Percentiles rank a stretch among this genome's conserved stretches.
These are phyloP conservation scores for Pteronotus mesoamericanus DNA, from an alignment of 2,797 vertebrate genomes.

Conservation along the genomic window DNA sequence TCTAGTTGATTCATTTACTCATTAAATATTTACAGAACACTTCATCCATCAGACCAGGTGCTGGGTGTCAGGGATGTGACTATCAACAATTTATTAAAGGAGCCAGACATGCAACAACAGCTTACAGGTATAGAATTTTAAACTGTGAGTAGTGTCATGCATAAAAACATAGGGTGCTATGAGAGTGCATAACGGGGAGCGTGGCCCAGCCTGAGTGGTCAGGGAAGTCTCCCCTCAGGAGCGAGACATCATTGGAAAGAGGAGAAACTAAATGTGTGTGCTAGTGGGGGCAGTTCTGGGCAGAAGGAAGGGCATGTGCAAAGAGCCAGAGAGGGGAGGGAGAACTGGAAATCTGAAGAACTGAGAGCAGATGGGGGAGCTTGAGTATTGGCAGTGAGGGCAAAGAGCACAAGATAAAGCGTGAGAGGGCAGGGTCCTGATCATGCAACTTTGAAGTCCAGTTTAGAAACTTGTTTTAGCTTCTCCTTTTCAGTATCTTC, in stretches of 20 bases:
- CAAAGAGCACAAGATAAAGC: neutral
- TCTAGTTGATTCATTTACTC: neutral
- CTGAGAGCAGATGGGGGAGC: neutral
- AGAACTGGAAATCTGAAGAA: neutral
- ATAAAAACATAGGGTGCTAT: neutral
- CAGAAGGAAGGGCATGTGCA: neutral
- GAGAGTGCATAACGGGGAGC: neutral
- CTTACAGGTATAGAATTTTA: neutral
- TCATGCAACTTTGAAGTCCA: neutral
- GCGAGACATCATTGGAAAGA: neutral
- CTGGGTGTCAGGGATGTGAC: neutral
- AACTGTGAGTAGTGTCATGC: neutral
- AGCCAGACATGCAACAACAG: neutral
- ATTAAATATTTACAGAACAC: neutral
- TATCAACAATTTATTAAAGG: neutral
- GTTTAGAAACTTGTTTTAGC: neutral
- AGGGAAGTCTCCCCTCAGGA: neutral
- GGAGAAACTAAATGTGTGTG: neutral
- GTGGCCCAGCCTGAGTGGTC: neutral
- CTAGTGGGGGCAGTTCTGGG: neutral
- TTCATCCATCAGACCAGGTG: neutral
- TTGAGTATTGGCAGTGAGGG: neutral
- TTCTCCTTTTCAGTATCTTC: neutral
- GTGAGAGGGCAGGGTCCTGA: no score
- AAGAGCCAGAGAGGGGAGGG: neutral